Evolutionary conservation across 2,113 vertebrate species (phyloP), one percentile per base, ranked within the genome.

Genomic region (Siphamia tubifer): DNA sequence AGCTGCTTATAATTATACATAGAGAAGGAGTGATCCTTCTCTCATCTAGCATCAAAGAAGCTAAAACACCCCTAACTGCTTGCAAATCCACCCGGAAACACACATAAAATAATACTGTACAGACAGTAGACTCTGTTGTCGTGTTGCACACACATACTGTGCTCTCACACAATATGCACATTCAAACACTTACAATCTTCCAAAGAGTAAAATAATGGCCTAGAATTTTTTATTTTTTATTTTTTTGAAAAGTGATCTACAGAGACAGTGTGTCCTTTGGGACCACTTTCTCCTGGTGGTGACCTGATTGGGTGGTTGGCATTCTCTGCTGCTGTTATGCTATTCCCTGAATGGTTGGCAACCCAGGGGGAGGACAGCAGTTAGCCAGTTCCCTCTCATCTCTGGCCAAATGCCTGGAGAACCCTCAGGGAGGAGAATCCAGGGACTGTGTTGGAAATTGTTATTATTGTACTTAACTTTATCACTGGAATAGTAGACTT

Each of bases 251-350:
- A 56, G 21, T 27, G 13, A 80, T 82, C 48, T 78, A 54, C 70
- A 56, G 63, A 61, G 79, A 62, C 42, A 35, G n/a, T 36, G 32
- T 51, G 38, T 81, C 84, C 79, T 84, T 40, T 67, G 85, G 84
- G 87, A 89, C 58, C 64, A 77, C 62, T 84, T 77, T 83, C 68
- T 87, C 79, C 81, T 81, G 74, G 47, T 71, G 64, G 32, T 87
- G 87, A 87, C 83, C 87, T 89, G 89, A 90, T 85, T 88, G 85
- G 82, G 76, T 73, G 83, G 75, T 44, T 74, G 68, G 56, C 17
- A 11, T 68, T 64, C 69, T 49, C 47, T 17, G 19, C 81, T 52
- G 75, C 68, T 79, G 71, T 81, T 63, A 38, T 67, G 66, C 65
- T 90, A 66, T 87, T 87, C 78, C 76, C 80, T 63, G 56, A 86